phyloP scores from a whole-genome alignment of 1,140 invertebrate genomes.

The Ips typographus region DNA sequence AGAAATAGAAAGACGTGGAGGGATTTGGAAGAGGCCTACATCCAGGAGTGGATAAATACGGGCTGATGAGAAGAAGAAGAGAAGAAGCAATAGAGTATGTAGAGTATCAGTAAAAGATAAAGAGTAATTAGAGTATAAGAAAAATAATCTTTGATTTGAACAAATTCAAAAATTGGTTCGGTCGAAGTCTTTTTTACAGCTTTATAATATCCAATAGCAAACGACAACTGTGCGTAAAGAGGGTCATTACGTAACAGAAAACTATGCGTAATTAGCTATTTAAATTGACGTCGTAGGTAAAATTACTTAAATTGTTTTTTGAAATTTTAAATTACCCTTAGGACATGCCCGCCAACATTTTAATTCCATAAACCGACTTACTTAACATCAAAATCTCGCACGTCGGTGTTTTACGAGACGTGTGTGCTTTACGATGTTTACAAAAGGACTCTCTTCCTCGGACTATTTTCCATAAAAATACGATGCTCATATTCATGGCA shows the following conservation, averaged over 20 bases:
- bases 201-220: not conserved
- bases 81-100: too few relatives aligned
- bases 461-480: constrained; percentile 9
- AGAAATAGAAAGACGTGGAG: too few relatives aligned
- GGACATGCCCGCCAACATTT: not conserved
- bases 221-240: not conserved
- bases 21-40: too few relatives aligned
- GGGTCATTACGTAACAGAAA: not conserved
- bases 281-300: not conserved
- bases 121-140: too few relatives aligned
- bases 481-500: not conserved
- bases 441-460: constrained; percentile 11
- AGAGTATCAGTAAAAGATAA: too few relatives aligned
- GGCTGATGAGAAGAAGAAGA: too few relatives aligned
- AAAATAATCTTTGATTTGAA: too few relatives aligned
- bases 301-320: not conserved
- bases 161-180: too few relatives aligned
- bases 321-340: too few relatives aligned
- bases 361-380: not conserved
- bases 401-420: not conserved
- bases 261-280: not conserved
- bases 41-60: too few relatives aligned
- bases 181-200: too few relatives aligned
- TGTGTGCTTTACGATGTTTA: constrained; percentile 14
- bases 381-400: not conserved